These are phyloP conservation scores for Cephus cinctus DNA, from an alignment of 1,140 invertebrate genomes.

Conservation along the genomic window DNA sequence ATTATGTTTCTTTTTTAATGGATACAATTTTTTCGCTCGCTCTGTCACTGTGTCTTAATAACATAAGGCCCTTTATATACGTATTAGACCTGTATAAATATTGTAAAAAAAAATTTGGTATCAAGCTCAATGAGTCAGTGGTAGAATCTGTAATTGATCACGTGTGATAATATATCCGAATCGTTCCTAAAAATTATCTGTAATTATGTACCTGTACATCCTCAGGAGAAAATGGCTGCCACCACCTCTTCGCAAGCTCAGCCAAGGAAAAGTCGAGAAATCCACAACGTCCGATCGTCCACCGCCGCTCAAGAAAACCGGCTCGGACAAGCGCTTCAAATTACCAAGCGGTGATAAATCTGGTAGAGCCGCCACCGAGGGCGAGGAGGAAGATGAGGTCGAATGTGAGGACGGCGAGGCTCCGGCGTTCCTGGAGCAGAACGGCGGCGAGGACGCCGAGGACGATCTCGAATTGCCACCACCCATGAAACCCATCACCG, in stretches of 20 bases:
- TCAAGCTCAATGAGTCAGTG: too few relatives aligned
- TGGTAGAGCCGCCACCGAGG: slow-evolving; percentile 41
- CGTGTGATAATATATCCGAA: too few relatives aligned
- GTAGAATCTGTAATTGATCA: too few relatives aligned
- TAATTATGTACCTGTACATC: too few relatives aligned
- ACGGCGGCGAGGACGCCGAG: slow-evolving; percentile 75
- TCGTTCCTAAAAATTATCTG: too few relatives aligned
- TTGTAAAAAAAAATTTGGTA: too few relatives aligned
- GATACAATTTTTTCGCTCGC: too few relatives aligned
- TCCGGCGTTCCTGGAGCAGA: slow-evolving; percentile 52
- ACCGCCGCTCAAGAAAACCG: slow-evolving; percentile 68
- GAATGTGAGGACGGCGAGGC: slow-evolving; percentile 34
- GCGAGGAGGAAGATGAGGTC: slow-evolving; percentile 36
- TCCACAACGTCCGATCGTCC: slow-evolving; percentile 54
- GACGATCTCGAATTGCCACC: slow-evolving; percentile 86
- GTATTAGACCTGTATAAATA: too few relatives aligned
- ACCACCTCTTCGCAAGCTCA: slow-evolving; percentile 83
- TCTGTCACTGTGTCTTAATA: too few relatives aligned
- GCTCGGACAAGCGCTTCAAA: slow-evolving; percentile 79
- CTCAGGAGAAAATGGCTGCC: slow-evolving; percentile 87
- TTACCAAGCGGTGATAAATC: slow-evolving; percentile 51
- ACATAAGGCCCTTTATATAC: too few relatives aligned
- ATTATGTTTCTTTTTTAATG: too few relatives aligned
- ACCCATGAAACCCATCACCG: slow-evolving; percentile 93
- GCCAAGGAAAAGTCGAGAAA: slow-evolving; percentile 86